phyloP scores from a whole-genome alignment of 2,888 invertebrate species.

The Drosophila eohydei region DNA sequence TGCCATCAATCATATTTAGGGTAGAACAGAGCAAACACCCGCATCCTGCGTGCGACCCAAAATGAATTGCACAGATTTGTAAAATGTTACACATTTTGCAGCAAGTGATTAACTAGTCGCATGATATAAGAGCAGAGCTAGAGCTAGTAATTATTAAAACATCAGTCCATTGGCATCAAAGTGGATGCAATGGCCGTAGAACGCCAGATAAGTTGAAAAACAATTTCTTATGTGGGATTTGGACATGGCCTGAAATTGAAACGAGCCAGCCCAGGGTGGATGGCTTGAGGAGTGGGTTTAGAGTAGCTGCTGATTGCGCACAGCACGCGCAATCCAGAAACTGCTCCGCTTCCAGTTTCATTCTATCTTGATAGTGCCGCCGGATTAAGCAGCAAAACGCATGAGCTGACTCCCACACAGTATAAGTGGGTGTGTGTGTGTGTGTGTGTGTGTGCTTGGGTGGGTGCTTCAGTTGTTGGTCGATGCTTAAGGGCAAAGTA shows the following conservation, averaged over 20 bases:
- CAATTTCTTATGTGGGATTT: constrained; percentile 78
- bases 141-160: constrained; percentile 36
- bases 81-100: constrained; percentile 56
- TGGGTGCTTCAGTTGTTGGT: constrained; percentile 43
- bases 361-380: constrained; percentile 75
- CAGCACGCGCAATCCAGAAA: constrained; percentile 34
- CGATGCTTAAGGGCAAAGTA: constrained; percentile 55
- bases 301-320: constrained; percentile 33
- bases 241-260: constrained; percentile 70
- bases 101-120: constrained; percentile 60
- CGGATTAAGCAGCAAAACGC: constrained; percentile 77
- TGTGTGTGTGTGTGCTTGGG: constrained; percentile 1
- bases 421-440: background rate
- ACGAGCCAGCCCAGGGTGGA: constrained; percentile 33
- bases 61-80: constrained; percentile 69
- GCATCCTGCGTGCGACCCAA: constrained; percentile 5
- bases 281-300: background rate
- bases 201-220: constrained; percentile 64
- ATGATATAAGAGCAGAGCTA: constrained; percentile 14
- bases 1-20: constrained; percentile 78
- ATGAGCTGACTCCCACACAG: constrained; percentile 43
- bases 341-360: constrained; percentile 40
- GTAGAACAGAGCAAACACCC: constrained; percentile 18
- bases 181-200: constrained; percentile 30
- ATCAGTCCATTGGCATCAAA: constrained; percentile 28